Conservation (phyloP, 2,888 invertebrate genomes). For the Pedicia rivosa region DNA sequence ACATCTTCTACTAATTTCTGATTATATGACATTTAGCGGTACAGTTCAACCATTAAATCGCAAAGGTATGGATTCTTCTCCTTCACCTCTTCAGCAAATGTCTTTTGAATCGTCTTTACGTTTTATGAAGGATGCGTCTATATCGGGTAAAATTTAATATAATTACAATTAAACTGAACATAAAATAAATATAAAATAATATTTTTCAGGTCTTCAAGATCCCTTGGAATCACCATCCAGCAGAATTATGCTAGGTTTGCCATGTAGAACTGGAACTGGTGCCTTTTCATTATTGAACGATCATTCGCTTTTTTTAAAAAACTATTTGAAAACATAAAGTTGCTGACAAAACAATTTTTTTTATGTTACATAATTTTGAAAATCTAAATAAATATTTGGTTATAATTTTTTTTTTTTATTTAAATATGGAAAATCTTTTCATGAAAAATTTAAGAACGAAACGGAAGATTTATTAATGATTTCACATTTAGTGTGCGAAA, state of each 20-base stretch:
- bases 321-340: too few relatives aligned
- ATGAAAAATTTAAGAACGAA: too few relatives aligned
- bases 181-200: slow-evolving; percentile 2
- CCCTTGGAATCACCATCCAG: slow-evolving; percentile 69
- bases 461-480: too few relatives aligned
- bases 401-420: too few relatives aligned
- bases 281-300: slow-evolving; percentile 32
- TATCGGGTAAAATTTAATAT: slow-evolving; percentile 18
- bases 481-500: too few relatives aligned
- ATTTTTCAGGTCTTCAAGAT: slow-evolving; percentile 50
- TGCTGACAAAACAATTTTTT: too few relatives aligned
- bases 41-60: slow-evolving; percentile 79
- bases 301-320: slow-evolving; percentile 7
- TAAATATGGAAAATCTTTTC: too few relatives aligned
- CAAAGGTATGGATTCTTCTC: slow-evolving; percentile 74
- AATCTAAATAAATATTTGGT: too few relatives aligned
- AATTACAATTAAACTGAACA: too few relatives aligned
- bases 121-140: slow-evolving; percentile 63
- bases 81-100: slow-evolving; percentile 95
- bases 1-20: slow-evolving; percentile 83
- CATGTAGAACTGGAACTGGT: slow-evolving; percentile 72
- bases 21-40: slow-evolving; percentile 97
- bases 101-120: slow-evolving; percentile 87
- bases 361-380: too few relatives aligned
- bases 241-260: slow-evolving; percentile 72